Base-by-base conservation (phyloP, 2,113 vertebrate genomes). In the Pteronura brasiliensis region DNA sequence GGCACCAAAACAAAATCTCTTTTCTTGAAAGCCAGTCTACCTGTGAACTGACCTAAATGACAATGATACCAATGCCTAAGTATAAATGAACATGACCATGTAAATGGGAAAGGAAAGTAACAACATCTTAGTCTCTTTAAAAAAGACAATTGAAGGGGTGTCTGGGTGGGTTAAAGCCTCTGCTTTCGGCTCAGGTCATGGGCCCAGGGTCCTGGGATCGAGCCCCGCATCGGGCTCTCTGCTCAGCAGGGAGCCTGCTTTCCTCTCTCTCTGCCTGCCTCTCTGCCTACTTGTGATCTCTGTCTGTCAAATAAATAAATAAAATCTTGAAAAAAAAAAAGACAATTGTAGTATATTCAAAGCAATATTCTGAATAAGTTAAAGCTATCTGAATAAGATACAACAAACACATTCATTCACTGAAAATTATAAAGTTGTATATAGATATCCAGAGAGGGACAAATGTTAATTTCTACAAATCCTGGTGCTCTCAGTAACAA, bases 21-120 rank as follows among this genome's bases (percentile, higher is more conserved):
- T 96, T 63, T 92, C 44, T 86, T 95, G 63, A 82, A 88, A 93
- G 29, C 39, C 49, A 97, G 96, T 6, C 27, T 88, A 71, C 76
- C 34, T 88, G 82, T 90, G 76, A 96, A 31, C 27, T 88, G 44
- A 71, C 69, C 81, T 47, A 74, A 85, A 96, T 20, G 83, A 95
- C 65, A 95, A 1, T 36, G 65, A 93, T 59, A 79, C 67, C 63
- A 96, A 59, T 67, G 94, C 11, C 12, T 57, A 86, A 95, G 27
- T 57, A 87, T 9, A 93, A 96, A 67, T 39, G 59, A 90, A 79
- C n/a, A 90, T 12, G 23, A 21, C 87, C 77, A 67, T 69, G 55
- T 79, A 92, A 84, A 63, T 36, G 4, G 18, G 11, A 55, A 79
- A 47, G 74, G 76, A 84, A 90, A n/a, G 4, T 25, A 86, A 14